These are phyloP conservation scores for Montipora capricornis DNA, from an alignment of 64 coral and sea anemone genomes.

Conservation along the genomic window DNA sequence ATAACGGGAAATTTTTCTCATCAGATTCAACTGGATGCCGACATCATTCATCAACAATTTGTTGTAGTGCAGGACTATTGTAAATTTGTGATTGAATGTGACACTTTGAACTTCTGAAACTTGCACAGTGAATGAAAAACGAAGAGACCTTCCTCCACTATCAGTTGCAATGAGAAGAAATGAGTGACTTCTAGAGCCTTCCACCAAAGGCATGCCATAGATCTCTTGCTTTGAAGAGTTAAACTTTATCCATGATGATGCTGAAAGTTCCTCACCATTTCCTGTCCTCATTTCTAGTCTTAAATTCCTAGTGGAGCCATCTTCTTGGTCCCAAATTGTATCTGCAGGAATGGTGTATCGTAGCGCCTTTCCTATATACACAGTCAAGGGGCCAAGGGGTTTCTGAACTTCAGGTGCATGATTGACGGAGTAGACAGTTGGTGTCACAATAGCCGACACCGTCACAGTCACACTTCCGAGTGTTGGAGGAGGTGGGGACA, in stretches of 20 bases:
- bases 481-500: slow-evolving; percentile 48
- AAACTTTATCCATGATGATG: slow-evolving; percentile 78
- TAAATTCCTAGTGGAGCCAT: slow-evolving; percentile 73
- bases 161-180: slow-evolving; percentile 70
- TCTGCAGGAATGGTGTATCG: slow-evolving; percentile 64
- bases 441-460: slow-evolving; percentile 22
- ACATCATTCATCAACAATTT: slow-evolving; percentile 62
- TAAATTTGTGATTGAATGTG: slow-evolving; percentile 54
- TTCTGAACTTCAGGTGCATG: not conserved
- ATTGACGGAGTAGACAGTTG: not conserved
- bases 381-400: not conserved
- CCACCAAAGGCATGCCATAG: slow-evolving; percentile 62
- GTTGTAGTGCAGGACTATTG: slow-evolving; percentile 52
- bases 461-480: slow-evolving; percentile 42
- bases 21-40: slow-evolving; percentile 36
- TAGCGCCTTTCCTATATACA: slow-evolving; percentile 47
- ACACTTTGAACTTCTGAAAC: slow-evolving; percentile 17
- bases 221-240: slow-evolving; percentile 53
- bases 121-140: slow-evolving; percentile 35
- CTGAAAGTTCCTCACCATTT: not conserved
- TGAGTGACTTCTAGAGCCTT: not conserved
- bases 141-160: slow-evolving; percentile 19
- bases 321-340: slow-evolving; percentile 67
- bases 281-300: slow-evolving; percentile 59
- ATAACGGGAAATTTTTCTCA: slow-evolving; percentile 36